Percentiles rank a stretch among this genome's conserved stretches.
phyloP scores from a whole-genome alignment of 2,797 vertebrate species.

The Thalassophryne amazonica region DNA sequence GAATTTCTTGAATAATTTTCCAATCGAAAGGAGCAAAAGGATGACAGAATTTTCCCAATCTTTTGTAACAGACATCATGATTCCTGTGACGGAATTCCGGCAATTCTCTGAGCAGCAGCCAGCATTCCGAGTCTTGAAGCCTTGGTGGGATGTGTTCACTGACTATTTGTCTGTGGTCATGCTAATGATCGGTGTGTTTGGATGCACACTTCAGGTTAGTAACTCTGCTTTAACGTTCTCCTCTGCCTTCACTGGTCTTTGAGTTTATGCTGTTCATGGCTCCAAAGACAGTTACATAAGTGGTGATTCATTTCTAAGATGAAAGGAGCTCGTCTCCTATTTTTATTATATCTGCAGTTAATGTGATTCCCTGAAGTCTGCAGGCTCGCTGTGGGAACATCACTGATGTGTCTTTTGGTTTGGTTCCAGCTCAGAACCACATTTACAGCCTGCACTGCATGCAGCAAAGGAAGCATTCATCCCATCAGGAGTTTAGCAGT shows the following conservation, averaged over 20 bases:
- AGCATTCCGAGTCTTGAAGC: constrained; percentile 95
- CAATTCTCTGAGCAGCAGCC: constrained; percentile 98
- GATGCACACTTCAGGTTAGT: constrained; percentile 94
- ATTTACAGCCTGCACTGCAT: constrained; percentile 52
- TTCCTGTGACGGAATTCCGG: constrained; percentile 97
- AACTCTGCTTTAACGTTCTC: neutral
- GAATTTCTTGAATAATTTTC: no score
- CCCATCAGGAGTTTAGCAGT: constrained; percentile 54
- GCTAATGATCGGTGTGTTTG: constrained; percentile 98
- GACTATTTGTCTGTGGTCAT: constrained; percentile 96
- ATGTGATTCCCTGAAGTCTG: neutral
- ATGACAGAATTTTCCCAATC: no score
- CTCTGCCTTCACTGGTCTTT: neutral
- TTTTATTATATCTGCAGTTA: constrained; percentile 3
- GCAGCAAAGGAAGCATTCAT: constrained; percentile 54
- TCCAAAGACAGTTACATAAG: no score
- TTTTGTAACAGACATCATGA: constrained; percentile 86
- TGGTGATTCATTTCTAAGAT: neutral
- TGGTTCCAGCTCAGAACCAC: constrained; percentile 33
- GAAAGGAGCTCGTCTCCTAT: neutral
- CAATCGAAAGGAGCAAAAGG: no score
- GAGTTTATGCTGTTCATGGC: neutral
- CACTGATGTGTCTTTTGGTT: constrained; percentile 14
- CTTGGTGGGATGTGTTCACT: constrained; percentile 99
- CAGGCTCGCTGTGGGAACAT: constrained; percentile 13